Evolutionary conservation across 2,113 vertebrate genomes (phyloP), one percentile per base, ranked within the genome.

Genomic region (Cryptoleucopteryx plumbea): DNA sequence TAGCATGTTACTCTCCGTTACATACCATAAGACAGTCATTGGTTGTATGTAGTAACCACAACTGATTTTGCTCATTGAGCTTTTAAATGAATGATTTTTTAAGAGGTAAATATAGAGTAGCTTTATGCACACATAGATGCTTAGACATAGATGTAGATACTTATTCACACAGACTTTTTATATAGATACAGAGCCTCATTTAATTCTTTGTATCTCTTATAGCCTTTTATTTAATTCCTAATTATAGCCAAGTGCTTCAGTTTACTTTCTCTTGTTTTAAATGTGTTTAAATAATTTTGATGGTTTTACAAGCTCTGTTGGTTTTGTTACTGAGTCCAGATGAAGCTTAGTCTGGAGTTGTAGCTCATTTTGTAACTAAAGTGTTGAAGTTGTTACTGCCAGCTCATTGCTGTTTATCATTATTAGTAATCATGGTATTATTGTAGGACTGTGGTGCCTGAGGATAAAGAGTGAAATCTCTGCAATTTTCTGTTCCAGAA

Each of bases 11-110:
- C 12, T 71, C 2, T 59, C 31, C 75, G 34, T 63, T 61, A 66
- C 8, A 17, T 70, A 48, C 34, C 0, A 0, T 86, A 52, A 70
- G n/a, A 27, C 12, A 74, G 17, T 56, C 3, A 4, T 6, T 62
- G 21, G 8, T 56, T 86, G 1, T 17, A 26, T 48, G n/a, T 52
- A 14, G 27, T 43, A 83, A 80, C 23, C 16, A 20, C 20, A 65
- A 36, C 20, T 0, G 0, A 34, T 83, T 56, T 80, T 73, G 9
- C 23, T 86, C 19, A 48, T 1, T 73, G 20, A 56, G 5, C 31
- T 80, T 81, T 67, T 55, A 86, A 90, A 63, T 27, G 2, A 83
- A 83, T 45, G 6, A 15, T 13, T 45, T 86, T 84, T 58, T 15
- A 55, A 83, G 19, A n/a, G 63, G 25, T 72, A 67, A 75, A 67